Conservation (phyloP, 2,797 vertebrate genomes). For the Argentina silus region DNA sequence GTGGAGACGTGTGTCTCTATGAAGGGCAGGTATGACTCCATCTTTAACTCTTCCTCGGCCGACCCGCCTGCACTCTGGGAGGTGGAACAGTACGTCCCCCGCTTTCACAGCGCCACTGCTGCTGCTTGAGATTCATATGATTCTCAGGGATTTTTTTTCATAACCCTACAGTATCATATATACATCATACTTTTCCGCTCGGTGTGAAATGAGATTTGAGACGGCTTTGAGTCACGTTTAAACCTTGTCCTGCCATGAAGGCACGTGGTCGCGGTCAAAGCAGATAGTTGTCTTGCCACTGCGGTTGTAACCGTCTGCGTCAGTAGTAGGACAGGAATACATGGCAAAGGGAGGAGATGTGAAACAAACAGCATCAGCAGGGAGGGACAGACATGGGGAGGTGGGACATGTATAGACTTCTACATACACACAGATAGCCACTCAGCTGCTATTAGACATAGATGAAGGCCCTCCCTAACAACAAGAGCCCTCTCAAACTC, state of each 20-base stretch:
- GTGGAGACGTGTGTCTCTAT: constrained; percentile 58
- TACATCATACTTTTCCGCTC: not conserved
- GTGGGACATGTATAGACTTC: constrained; percentile 58
- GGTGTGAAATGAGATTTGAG: not conserved
- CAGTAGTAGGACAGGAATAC: not conserved
- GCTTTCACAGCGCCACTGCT: no score
- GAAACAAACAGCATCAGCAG: constrained; percentile 38
- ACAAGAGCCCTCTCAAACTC: constrained; percentile 13
- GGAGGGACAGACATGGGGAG: constrained; percentile 26
- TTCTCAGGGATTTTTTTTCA: constrained; percentile 11
- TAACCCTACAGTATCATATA: not conserved
- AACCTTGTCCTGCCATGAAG: no score
- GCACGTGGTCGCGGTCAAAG: no score
- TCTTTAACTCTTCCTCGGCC: constrained; percentile 45
- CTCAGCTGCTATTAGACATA: not conserved
- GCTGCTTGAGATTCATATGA: constrained; percentile 42
- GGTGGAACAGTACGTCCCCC: constrained; percentile 12
- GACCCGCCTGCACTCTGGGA: not conserved
- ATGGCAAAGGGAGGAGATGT: not conserved
- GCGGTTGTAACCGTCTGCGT: not conserved
- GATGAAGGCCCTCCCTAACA: constrained; percentile 27
- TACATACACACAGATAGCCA: constrained; percentile 28
- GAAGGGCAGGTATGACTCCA: constrained; percentile 65
- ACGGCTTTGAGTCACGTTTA: not conserved
- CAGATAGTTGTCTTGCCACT: constrained; percentile 7